phyloP scores from a whole-genome alignment of 2,888 invertebrate species.

The Galeruca laticollis region DNA sequence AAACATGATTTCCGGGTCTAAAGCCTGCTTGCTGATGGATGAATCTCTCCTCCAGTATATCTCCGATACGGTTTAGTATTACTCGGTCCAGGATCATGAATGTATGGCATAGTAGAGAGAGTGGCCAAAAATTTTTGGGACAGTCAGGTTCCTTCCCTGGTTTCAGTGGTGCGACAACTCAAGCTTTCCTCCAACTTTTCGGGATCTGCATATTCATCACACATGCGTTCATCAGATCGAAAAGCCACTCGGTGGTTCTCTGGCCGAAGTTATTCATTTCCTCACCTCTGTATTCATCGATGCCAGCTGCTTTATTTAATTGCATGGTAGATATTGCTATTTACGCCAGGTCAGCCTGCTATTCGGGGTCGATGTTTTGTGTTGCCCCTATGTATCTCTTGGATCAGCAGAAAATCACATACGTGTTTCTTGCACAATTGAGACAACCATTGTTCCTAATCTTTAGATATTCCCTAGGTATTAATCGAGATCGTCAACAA shows the following conservation, averaged over 20 bases:
- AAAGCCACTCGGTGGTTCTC: neutral
- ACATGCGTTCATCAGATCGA: no score
- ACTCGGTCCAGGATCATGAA: no score
- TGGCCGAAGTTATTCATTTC: neutral
- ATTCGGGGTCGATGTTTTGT: no score
- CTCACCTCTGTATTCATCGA: neutral
- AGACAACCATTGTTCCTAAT: constrained; percentile 7
- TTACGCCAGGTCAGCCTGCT: neutral
- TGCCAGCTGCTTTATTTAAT: no score
- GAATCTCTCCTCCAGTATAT: no score
- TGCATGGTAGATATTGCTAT: neutral
- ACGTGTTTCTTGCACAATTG: constrained; percentile 10
- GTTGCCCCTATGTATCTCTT: constrained; percentile 19
- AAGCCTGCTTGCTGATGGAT: no score
- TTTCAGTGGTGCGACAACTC: neutral
- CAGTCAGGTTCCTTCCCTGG: no score
- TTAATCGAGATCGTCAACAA: constrained; percentile 13
- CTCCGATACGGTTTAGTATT: no score
- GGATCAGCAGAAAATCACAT: neutral
- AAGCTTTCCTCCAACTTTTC: neutral
- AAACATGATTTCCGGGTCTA: neutral
- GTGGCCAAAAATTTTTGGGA: no score
- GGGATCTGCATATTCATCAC: constrained; percentile 1
- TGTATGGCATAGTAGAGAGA: no score
- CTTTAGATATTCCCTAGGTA: constrained; percentile 8